Conservation (phyloP, 2,113 vertebrate species). For the Oophaga pumilio region DNA sequence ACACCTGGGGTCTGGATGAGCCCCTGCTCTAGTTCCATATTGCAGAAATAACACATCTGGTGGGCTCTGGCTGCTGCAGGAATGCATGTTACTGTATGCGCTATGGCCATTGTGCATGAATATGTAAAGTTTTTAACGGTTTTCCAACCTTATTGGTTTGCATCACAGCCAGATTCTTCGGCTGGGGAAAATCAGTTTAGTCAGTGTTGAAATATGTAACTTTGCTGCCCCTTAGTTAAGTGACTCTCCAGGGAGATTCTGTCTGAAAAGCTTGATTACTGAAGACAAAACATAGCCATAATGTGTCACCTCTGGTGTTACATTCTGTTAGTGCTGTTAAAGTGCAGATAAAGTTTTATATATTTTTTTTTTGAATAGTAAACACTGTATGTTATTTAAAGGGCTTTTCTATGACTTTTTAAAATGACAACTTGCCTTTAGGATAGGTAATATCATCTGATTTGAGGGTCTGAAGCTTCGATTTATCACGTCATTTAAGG, state of each 20-base stretch:
- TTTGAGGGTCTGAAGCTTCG: too few relatives aligned
- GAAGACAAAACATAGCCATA: slow-evolving; percentile 45
- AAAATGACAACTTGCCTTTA: too few relatives aligned
- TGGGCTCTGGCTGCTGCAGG: not conserved
- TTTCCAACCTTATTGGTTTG: not conserved
- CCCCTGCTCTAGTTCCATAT: not conserved
- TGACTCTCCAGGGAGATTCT: slow-evolving; percentile 18
- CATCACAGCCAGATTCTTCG: not conserved
- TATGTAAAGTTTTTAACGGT: not conserved
- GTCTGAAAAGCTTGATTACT: not conserved
- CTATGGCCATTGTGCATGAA: not conserved
- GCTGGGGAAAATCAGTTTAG: not conserved
- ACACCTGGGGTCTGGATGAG: not conserved
- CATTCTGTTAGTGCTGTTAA: not conserved
- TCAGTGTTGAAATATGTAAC: slow-evolving; percentile 14
- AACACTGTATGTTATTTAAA: not conserved
- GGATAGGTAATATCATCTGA: too few relatives aligned
- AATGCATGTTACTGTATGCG: not conserved
- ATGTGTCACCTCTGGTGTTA: not conserved
- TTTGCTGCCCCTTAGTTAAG: not conserved
- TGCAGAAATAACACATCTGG: slow-evolving; percentile 26
- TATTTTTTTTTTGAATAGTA: not conserved
- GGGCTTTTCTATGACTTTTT: too few relatives aligned
- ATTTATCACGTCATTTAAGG: too few relatives aligned
- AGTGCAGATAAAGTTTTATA: too few relatives aligned